Conservation (phyloP, 2,797 vertebrate genomes). For the Scolopax rusticola region DNA sequence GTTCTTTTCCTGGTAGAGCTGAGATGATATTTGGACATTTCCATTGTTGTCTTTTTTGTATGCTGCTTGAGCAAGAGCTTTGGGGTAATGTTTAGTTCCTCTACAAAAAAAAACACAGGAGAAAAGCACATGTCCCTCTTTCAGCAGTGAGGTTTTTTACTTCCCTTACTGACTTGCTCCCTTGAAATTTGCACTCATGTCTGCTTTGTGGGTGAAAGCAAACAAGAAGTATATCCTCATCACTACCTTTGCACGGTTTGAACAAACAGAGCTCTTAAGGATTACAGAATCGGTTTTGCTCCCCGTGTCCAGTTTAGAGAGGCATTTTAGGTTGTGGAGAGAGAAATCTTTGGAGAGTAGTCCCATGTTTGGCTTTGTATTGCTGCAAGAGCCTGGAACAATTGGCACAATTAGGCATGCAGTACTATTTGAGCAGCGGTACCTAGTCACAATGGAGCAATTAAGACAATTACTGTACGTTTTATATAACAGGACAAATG, state of each 20-base stretch:
- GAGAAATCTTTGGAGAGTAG: background rate
- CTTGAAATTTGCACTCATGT: background rate
- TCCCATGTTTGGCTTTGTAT: background rate
- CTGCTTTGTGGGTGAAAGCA: background rate
- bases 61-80: background rate
- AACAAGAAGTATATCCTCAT: background rate
- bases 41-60: background rate
- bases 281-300: background rate
- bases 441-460: slow-evolving; percentile 68
- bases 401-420: slow-evolving; percentile 13
- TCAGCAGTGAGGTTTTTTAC: background rate
- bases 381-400: background rate
- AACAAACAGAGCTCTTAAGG: background rate
- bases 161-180: background rate
- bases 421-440: slow-evolving; percentile 26
- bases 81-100: background rate
- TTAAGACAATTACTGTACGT: slow-evolving; percentile 76
- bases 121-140: background rate
- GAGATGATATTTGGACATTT: rapidly evolving
- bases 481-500: slow-evolving; percentile 77
- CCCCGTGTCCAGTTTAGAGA: background rate
- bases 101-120: background rate
- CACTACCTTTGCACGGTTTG: background rate
- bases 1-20: background rate
- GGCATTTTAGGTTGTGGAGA: background rate